phyloP scores from a whole-genome alignment of 2,797 vertebrate genomes.

The Kryptolebias ocellatus region DNA sequence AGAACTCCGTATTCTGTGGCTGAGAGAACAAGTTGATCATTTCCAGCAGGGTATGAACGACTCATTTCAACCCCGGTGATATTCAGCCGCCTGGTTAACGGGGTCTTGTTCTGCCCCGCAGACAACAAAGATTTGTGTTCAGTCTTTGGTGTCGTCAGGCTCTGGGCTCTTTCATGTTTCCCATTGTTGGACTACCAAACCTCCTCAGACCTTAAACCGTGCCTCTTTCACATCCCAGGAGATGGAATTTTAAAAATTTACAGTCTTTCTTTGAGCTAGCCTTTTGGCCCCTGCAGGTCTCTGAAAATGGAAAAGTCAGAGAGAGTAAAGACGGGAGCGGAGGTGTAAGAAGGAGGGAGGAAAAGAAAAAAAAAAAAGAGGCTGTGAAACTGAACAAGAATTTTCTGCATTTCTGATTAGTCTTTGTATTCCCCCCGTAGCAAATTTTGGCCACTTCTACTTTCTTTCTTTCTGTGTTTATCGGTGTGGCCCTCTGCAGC shows the following conservation, averaged over 20 bases:
- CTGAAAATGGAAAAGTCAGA: constrained; percentile 75
- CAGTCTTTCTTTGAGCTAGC: constrained; percentile 60
- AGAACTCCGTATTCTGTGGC: background rate
- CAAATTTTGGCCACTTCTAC: constrained; percentile 31
- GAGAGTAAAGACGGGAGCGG: constrained; percentile 53
- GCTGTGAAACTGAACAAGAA: constrained; percentile 35
- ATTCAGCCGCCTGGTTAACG: constrained; percentile 9
- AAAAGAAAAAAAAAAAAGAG: background rate
- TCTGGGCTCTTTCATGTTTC: constrained; percentile 57
- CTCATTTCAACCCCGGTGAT: constrained; percentile 11
- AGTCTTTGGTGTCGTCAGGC: constrained; percentile 46
- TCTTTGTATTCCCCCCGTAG: constrained; percentile 52
- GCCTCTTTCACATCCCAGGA: constrained; percentile 60
- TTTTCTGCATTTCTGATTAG: constrained; percentile 47
- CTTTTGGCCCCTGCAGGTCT: constrained; percentile 68
- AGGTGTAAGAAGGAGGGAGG: constrained; percentile 45
- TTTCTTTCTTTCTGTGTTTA: constrained; percentile 16
- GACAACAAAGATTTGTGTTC: constrained; percentile 41
- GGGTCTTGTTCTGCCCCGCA: constrained; percentile 20
- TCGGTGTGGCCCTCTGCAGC: constrained; percentile 25
- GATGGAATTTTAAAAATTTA: constrained; percentile 82
- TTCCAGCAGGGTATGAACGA: constrained; percentile 1
- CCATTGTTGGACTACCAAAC: constrained; percentile 55
- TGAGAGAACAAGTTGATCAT: constrained; percentile 18
- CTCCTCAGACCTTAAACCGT: constrained; percentile 58